Percentiles rank a stretch among this genome's conserved stretches.
Conservation (phyloP, 2,888 invertebrate genomes). For the Diabrotica balteata region DNA sequence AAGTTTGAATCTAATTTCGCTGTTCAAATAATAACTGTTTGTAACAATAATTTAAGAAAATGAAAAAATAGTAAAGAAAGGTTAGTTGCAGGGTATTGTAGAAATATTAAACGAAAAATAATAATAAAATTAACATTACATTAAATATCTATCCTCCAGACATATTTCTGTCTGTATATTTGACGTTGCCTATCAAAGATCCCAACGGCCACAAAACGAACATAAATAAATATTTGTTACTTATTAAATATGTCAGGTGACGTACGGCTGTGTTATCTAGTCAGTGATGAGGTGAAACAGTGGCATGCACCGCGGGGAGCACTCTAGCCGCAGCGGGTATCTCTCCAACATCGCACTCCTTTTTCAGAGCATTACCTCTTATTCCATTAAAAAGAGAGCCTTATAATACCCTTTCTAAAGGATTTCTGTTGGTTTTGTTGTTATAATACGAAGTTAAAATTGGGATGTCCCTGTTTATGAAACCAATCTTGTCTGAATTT, state of each 20-base stretch:
- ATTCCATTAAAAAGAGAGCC: slow-evolving; percentile 1
- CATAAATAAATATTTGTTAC: slow-evolving; percentile 32
- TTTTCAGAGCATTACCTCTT: slow-evolving; percentile 21
- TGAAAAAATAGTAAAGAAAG: no score
- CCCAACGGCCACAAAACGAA: slow-evolving; percentile 13
- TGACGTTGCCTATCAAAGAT: slow-evolving; percentile 10
- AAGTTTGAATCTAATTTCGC: no score
- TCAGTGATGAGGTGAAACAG: slow-evolving; percentile 38
- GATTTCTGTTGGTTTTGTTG: background rate
- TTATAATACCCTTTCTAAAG: slow-evolving; percentile 9
- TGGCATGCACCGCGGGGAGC: slow-evolving; percentile 40
- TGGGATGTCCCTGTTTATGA: no score
- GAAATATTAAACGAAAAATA: no score
- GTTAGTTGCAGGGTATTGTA: no score
- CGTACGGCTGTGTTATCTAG: slow-evolving; percentile 29
- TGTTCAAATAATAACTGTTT: no score
- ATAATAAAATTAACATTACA: no score
- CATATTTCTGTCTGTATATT: slow-evolving; percentile 19
- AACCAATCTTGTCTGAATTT: no score
- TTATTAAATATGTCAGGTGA: slow-evolving; percentile 28
- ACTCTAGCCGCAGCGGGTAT: slow-evolving; percentile 13
- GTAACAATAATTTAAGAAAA: no score
- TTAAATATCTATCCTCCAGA: background rate
- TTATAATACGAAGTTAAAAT: no score
- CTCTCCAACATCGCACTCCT: slow-evolving; percentile 29